Percentiles rank a stretch among this genome's conserved stretches.
phyloP scores from a whole-genome alignment of 2,113 vertebrate genomes.

The Indicator indicator region DNA sequence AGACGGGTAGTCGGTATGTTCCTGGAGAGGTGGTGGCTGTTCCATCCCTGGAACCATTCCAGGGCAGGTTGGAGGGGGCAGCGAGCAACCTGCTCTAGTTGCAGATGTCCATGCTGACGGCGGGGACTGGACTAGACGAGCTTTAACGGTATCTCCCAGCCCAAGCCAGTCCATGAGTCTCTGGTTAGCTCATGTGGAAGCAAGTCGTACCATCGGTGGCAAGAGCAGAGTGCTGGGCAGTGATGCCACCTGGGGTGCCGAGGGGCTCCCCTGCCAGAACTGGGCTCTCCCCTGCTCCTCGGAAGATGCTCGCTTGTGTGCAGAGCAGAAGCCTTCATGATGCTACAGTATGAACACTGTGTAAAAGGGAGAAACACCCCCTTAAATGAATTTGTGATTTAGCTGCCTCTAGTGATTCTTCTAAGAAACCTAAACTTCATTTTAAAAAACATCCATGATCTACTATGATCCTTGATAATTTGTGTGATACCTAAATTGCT shows the following conservation, averaged over 20 bases:
- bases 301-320: not conserved
- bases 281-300: not conserved
- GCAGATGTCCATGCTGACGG: not conserved
- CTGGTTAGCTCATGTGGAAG: not conserved
- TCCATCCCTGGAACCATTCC: not conserved
- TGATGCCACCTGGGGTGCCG: not conserved
- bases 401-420: not conserved
- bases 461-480: too few species aligned
- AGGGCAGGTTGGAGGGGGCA: not conserved
- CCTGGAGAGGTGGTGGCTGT: not conserved
- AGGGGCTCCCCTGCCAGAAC: not conserved
- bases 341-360: rapidly evolving
- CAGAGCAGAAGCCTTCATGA: not conserved
- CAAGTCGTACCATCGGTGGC: not conserved
- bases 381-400: rapidly evolving
- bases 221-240: not conserved
- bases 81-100: not conserved
- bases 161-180: not conserved
- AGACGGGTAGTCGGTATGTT: too few species aligned
- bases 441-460: not conserved
- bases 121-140: not conserved
- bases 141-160: not conserved
- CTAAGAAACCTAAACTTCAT: not conserved
- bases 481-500: not conserved
- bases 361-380: rapidly evolving